Evolutionary conservation across 2,888 invertebrate species (phyloP).

Genomic region (Cryptocheilus praepositus): DNA sequence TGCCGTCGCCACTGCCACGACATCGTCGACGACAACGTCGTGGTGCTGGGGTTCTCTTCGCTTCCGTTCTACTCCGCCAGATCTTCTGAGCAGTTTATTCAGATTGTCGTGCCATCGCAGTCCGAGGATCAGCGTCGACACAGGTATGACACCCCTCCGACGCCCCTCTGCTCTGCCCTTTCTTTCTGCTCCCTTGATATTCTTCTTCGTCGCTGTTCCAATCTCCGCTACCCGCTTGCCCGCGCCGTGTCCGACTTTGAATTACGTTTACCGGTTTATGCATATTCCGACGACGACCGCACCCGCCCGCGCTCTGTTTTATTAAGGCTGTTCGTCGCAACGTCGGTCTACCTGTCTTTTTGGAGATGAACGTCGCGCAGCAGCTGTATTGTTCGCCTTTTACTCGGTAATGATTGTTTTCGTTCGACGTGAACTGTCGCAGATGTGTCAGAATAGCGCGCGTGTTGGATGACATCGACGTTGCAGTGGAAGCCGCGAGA

Average conservation of each 20-base stretch:
- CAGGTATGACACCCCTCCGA: too few relatives aligned
- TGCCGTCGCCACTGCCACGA: slow-evolving; percentile 9
- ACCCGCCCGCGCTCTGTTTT: slow-evolving; percentile 33
- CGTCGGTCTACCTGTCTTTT: too few relatives aligned
- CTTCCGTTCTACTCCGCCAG: slow-evolving; percentile 13
- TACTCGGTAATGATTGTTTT: too few relatives aligned
- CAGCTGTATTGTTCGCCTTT: too few relatives aligned
- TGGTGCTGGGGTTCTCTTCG: neutral
- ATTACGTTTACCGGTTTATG: slow-evolving; percentile 56
- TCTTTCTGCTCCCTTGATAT: neutral
- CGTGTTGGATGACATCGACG: too few relatives aligned
- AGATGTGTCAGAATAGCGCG: too few relatives aligned
- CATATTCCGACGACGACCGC: slow-evolving; percentile 51
- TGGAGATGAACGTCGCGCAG: too few relatives aligned
- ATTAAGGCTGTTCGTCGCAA: slow-evolving; percentile 16
- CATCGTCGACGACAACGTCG: slow-evolving; percentile 2
- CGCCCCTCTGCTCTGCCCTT: neutral
- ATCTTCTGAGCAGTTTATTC: slow-evolving; percentile 60
- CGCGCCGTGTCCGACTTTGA: slow-evolving; percentile 35
- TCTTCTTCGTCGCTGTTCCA: neutral
- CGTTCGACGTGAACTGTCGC: too few relatives aligned
- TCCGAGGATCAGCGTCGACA: neutral
- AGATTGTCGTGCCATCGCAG: slow-evolving; percentile 50
- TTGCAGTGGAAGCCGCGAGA: too few relatives aligned
- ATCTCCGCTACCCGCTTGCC: neutral